These are phyloP conservation scores for Syngnathus floridae DNA, from an alignment of 2,113 vertebrate genomes.

Conservation along the genomic window DNA sequence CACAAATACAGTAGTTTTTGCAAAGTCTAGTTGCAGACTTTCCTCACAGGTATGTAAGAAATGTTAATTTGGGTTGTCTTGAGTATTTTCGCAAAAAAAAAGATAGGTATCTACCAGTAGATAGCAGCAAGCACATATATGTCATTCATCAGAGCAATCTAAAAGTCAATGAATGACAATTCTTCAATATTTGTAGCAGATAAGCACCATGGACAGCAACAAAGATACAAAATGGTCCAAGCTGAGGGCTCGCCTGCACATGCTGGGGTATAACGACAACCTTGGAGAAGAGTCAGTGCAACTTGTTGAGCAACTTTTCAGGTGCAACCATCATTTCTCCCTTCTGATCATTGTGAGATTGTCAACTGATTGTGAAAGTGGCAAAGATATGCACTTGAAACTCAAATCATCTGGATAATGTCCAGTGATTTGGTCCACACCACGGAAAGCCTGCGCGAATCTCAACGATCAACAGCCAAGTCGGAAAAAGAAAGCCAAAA, in stretches of 20 bases:
- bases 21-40: not conserved
- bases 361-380: too few species aligned
- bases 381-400: not conserved
- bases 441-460: conserved; percentile 87
- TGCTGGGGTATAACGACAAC: conserved; percentile 86
- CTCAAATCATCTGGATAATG: not conserved
- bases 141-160: too few species aligned
- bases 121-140: too few species aligned
- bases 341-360: not conserved
- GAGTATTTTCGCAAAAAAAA: too few species aligned
- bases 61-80: not conserved
- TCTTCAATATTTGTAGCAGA: not conserved
- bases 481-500: conserved; percentile 85
- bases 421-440: conserved; percentile 89
- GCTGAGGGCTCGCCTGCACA: conserved; percentile 86
- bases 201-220: conserved; percentile 54
- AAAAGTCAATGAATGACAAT: too few species aligned
- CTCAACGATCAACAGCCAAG: conserved; percentile 82
- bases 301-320: conserved; percentile 92
- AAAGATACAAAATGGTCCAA: conserved; percentile 85
- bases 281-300: conserved; percentile 86
- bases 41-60: not conserved
- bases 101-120: too few species aligned
- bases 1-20: not conserved
- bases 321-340: conserved; percentile 63